Conservation (phyloP, 2,797 vertebrate species). For the Corythornis leucogaster region DNA sequence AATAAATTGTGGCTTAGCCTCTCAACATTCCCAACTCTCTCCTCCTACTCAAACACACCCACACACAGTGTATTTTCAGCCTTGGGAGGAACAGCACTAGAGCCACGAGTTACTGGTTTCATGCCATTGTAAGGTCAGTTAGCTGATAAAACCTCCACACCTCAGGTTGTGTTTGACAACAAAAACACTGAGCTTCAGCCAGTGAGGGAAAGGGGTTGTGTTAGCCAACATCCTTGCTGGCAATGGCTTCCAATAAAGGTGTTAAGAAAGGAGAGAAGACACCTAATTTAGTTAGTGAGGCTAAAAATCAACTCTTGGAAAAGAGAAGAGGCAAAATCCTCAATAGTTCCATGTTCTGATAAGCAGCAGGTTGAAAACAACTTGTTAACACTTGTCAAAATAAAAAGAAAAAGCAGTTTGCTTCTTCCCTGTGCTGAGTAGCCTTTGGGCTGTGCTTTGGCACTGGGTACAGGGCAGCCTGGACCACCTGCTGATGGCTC, state of each 20-base stretch:
- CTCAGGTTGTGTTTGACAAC: not conserved
- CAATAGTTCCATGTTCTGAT: not conserved
- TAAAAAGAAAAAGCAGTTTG: not conserved
- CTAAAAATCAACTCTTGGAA: conserved; percentile 21
- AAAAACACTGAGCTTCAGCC: not conserved
- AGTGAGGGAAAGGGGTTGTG: not conserved
- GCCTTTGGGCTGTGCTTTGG: conserved; percentile 18
- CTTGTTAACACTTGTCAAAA: not conserved
- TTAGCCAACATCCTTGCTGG: not conserved
- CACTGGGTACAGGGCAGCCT: not conserved
- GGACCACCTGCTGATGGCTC: not conserved
- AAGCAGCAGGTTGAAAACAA: not conserved
- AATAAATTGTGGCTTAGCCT: not conserved
- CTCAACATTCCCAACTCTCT: not conserved
- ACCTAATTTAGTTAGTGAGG: not conserved
- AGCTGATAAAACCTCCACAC: not conserved
- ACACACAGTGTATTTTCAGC: not conserved
- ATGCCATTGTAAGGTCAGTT: not conserved
- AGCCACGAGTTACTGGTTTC: not conserved
- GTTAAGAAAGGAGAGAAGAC: not conserved
- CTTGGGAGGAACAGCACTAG: not conserved
- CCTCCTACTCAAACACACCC: not conserved
- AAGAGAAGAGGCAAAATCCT: not conserved
- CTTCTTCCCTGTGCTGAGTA: not conserved
- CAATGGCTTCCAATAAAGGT: not conserved